Evolutionary conservation across 2,888 invertebrate species (phyloP).

Genomic region (Melanargia galathea): DNA sequence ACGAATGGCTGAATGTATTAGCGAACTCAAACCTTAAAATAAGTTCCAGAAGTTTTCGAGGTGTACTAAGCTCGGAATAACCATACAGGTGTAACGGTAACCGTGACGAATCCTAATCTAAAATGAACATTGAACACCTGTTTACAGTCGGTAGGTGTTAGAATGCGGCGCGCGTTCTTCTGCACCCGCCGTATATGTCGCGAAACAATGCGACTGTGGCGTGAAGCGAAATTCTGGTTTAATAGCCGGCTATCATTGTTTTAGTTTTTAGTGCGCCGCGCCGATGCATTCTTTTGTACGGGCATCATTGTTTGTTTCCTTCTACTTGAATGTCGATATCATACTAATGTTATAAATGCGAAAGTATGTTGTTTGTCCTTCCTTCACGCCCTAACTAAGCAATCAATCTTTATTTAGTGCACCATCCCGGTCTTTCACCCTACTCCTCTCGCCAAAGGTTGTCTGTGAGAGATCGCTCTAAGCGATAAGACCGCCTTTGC

Average conservation of each 20-base stretch:
- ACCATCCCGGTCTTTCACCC: no score
- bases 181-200: constrained; percentile 28
- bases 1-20: no score
- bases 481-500: no score
- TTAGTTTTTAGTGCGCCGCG: neutral
- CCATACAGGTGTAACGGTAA: constrained; percentile 20
- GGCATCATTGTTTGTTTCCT: neutral
- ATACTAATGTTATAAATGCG: no score
- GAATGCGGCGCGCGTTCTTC: constrained; percentile 31
- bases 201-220: constrained; percentile 24
- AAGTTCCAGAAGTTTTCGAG: no score
- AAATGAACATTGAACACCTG: constrained; percentile 36
- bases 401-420: no score
- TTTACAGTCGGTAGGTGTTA: constrained; percentile 26
- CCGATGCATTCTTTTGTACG: constrained; percentile 9
- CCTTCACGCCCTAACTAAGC: no score
- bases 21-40: no score
- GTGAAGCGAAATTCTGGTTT: constrained; percentile 24
- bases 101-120: constrained; percentile 36
- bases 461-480: no score
- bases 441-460: no score
- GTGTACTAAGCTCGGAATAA: no score
- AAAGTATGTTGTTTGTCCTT: no score
- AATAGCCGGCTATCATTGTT: constrained; percentile 20
- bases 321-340: neutral